Conservation (phyloP, 1,140 invertebrate genomes). For the Drosophila saltans region DNA sequence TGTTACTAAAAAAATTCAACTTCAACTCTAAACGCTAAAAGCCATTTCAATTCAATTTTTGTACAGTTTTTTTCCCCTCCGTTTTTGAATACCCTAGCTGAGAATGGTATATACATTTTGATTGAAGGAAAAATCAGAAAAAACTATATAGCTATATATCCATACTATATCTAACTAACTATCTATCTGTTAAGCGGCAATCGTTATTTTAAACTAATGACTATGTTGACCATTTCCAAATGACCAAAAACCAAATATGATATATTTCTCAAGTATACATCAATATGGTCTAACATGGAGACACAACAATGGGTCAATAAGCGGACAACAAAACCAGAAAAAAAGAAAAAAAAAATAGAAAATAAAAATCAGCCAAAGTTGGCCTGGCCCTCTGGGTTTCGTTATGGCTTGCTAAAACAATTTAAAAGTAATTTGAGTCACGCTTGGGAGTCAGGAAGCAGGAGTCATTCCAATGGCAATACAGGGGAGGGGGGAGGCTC, state of each 20-base stretch:
- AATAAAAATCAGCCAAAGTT: conserved; percentile 1
- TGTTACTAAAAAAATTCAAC: neutral
- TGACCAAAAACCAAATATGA: conserved; percentile 6
- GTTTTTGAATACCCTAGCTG: neutral
- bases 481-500: neutral
- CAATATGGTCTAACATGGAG: neutral
- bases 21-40: conserved; percentile 5
- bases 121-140: neutral
- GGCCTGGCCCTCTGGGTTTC: conserved; percentile 35
- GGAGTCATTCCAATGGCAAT: neutral
- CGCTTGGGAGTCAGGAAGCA: conserved; percentile 27
- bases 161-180: too few relatives aligned
- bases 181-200: too few relatives aligned
- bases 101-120: neutral
- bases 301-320: conserved; percentile 13
- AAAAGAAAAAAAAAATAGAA: conserved; percentile 39
- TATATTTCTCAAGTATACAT: conserved; percentile 2
- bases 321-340: conserved; percentile 29
- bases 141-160: neutral
- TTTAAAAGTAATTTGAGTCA: conserved; percentile 80
- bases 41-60: conserved; percentile 3
- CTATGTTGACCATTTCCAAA: neutral
- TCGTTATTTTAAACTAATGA: neutral
- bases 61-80: too few relatives aligned
- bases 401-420: conserved; percentile 68